These are phyloP conservation scores for Stenodema calcarata DNA, from an alignment of 2,888 invertebrate genomes.

Conservation along the genomic window DNA sequence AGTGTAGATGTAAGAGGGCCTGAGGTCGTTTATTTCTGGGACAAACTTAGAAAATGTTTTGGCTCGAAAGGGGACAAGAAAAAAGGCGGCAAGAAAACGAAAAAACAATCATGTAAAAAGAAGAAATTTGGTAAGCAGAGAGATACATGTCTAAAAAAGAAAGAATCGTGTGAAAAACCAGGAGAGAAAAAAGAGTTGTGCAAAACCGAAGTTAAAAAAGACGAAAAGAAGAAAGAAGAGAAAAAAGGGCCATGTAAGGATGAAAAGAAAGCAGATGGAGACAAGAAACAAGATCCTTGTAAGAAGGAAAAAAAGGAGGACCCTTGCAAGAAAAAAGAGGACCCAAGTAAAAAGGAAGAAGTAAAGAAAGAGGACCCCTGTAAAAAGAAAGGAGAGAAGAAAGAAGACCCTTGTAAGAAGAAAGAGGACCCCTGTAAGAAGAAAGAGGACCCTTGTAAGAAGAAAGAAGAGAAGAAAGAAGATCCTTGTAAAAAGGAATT, in stretches of 20 bases:
- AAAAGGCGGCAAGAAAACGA: not conserved
- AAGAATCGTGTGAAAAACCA: slow-evolving; percentile 1
- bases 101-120: slow-evolving; percentile 33
- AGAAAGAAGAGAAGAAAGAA: slow-evolving; percentile 31
- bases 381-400: slow-evolving; percentile 38
- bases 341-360: slow-evolving; percentile 36
- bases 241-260: slow-evolving; percentile 32
- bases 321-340: slow-evolving; percentile 30
- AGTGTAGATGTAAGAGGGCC: not conserved
- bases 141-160: slow-evolving; percentile 15
- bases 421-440: slow-evolving; percentile 45
- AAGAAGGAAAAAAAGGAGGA: slow-evolving; percentile 36
- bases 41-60: slow-evolving; percentile 8
- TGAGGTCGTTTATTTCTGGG: not conserved
- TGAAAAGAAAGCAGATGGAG: not conserved
- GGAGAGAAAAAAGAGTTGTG: slow-evolving; percentile 10
- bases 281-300: slow-evolving; percentile 13
- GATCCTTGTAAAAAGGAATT: slow-evolving; percentile 25
- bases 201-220: not conserved
- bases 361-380: slow-evolving; percentile 38
- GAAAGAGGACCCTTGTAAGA: slow-evolving; percentile 39
- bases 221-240: not conserved
- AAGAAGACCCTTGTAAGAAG: slow-evolving; percentile 43
- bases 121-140: not conserved
- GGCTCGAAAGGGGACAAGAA: not conserved